Conservation (phyloP, 2,113 vertebrate genomes). For the Etheostoma cragini region DNA sequence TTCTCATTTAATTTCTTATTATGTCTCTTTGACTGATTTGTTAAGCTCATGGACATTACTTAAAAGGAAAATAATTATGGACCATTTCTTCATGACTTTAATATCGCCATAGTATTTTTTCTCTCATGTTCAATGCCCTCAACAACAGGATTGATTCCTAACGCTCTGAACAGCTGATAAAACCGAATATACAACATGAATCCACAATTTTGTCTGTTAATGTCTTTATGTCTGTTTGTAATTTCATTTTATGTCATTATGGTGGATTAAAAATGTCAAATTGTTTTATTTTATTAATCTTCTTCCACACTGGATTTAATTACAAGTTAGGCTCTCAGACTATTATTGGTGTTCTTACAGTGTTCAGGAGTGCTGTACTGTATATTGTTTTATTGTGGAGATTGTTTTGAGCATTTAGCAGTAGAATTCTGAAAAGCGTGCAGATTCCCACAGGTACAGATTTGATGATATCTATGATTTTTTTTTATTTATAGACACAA, state of each 20-base stretch:
- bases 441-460: background rate
- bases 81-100: conserved; percentile 30
- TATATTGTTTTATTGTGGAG: conserved; percentile 1
- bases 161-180: conserved; percentile 21
- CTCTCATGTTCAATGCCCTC: conserved; percentile 40
- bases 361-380: background rate
- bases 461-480: background rate
- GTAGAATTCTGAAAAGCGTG: background rate
- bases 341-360: background rate
- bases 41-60: conserved; percentile 18
- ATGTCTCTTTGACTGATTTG: conserved; percentile 26
- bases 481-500: conserved; percentile 17
- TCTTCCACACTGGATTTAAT: conserved; percentile 25
- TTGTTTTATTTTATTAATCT: conserved; percentile 32
- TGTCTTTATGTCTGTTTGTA: conserved; percentile 7
- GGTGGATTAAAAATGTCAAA: conserved; percentile 19
- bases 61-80: conserved; percentile 21
- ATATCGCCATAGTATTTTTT: conserved; percentile 40
- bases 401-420: background rate
- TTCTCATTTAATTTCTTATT: conserved; percentile 32
- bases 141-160: conserved; percentile 42
- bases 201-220: conserved; percentile 1
- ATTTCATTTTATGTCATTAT: conserved; percentile 24
- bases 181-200: conserved; percentile 13
- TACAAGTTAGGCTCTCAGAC: conserved; percentile 10